Base-by-base conservation (phyloP, 2,797 vertebrate genomes). In the Nyctalus aviator region DNA sequence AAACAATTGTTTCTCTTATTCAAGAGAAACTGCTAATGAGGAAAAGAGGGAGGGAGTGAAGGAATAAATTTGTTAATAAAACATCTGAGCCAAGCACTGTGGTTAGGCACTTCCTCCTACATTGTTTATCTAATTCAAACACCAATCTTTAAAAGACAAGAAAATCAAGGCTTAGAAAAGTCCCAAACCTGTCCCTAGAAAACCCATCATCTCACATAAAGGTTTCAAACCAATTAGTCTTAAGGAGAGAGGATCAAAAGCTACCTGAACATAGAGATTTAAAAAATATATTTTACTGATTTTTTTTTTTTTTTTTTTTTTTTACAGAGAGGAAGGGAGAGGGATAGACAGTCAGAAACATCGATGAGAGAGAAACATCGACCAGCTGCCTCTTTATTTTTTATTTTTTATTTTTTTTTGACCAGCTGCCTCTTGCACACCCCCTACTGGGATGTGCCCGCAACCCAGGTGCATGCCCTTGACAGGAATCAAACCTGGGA, bases 141-240 rank as follows among this genome's bases (percentile, higher is more conserved):
- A 9, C 9, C 21, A 30, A 18, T 66, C 73, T 48, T 32, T n/a
- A 37, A 81, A 85, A 48, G 82, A 53, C 35, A n/a, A 81, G 27
- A 66, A 64, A 41, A 71, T n/a, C 79, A 41, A 76, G 86, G 50
- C 69, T 30, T 6, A 12, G n/a, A 68, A 30, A 81, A 50, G 41
- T 85, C n/a, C 23, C 27, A 81, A 35, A 32, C 0, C 41, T 35
- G 17, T 37, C 59, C 21, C 41, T 35, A 23, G 41, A 81, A 59
- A 87, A 13, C 13, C 27, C 44, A 12, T 50, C 23, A 37, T 81
- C 48, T 37, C n/a, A 57, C 55, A 23, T 57, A 69, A 14, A 32
- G 37, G 12, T 62, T 57, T 32, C 23, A 53, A 25, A 18, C 30
- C 7, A 20, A 25, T 35, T 97, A 97, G 97, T 96, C 91, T 91